Conservation (phyloP, 2,797 vertebrate species). For the Anguilla anguilla region DNA sequence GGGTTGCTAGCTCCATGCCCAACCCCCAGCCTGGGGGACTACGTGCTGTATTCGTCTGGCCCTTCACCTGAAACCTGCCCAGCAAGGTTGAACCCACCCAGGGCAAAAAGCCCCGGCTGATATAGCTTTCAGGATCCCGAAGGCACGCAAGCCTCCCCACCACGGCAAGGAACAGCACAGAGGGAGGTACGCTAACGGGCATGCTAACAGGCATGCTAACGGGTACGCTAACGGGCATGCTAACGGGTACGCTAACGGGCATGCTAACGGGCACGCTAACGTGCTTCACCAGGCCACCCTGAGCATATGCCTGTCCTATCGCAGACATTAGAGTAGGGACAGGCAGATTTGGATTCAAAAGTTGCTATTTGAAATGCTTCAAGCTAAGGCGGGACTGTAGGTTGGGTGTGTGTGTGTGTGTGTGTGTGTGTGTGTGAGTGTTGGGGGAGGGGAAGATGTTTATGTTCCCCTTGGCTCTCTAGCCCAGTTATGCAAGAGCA, state of each 20-base stretch:
- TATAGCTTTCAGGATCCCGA: not conserved
- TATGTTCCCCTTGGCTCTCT: conserved; percentile 47
- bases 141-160: not conserved
- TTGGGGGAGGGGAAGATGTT: conserved; percentile 43
- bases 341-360: conserved; percentile 8
- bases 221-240: too few relatives aligned
- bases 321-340: not conserved
- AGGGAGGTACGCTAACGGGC: not conserved
- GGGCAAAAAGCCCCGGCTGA: not conserved
- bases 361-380: conserved; percentile 39
- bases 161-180: not conserved
- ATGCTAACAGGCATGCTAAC: not conserved
- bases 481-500: conserved; percentile 59
- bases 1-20: not conserved
- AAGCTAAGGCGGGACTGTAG: conserved; percentile 29
- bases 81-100: not conserved
- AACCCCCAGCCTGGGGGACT: not conserved
- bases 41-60: not conserved
- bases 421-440: conserved; percentile 28
- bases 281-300: not conserved
- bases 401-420: conserved; percentile 10
- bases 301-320: not conserved
- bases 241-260: too few relatives aligned
- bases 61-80: not conserved
- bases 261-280: not conserved